Base-by-base conservation (phyloP, 2,888 invertebrate species). In the Tigriopus californicus region DNA sequence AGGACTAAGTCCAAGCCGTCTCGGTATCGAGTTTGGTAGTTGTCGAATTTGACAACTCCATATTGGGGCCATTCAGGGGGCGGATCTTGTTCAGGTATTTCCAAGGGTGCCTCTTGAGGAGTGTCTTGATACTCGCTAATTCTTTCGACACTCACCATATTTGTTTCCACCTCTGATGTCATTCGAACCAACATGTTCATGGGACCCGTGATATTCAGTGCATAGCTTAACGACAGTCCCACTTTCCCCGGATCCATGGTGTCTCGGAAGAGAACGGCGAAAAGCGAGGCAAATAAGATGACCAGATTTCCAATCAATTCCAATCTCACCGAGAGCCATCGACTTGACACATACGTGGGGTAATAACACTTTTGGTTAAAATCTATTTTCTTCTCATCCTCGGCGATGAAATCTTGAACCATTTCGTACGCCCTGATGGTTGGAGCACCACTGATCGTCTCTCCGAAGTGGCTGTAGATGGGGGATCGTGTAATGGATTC, bases 281-380 rank as follows among this genome's bases (percentile, higher is more conserved):
- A 94, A 61, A 97, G 70, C 0, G 92, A 85, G 2, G 95, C 82
- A 71, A 92, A 94, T 68, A 97, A 81, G 64, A 95, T 91, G 64
- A 97, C 89, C 62, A 86, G 75, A 74, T 94, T 95, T 63, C 95
- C 95, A 62, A 77, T 70, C 57, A 70, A 67, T 63, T 73, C 72
- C 6, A 69, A 63, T 25, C 67, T 62, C 12, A 69, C 65, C 25
- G 65, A 64, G 13, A 68, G 51, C 68, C 68, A 74, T 70, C 74
- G 71, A 64, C 61, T 62, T 22, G 65, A 65, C 3, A 63, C 63
- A 40, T 66, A 51, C 51, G 64, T 65, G 8, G 67, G 67, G 49
- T 65, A 69, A 49, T 66, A 67, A 11, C 65, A 65, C 20, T 63
- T 63, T 55, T 67, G 71, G 63, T 75, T 74, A 5, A 65, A 64